Evolutionary conservation across 2,113 vertebrate species (phyloP), one percentile per base, ranked within the genome.

Genomic region (Campylomormyrus numenius): DNA sequence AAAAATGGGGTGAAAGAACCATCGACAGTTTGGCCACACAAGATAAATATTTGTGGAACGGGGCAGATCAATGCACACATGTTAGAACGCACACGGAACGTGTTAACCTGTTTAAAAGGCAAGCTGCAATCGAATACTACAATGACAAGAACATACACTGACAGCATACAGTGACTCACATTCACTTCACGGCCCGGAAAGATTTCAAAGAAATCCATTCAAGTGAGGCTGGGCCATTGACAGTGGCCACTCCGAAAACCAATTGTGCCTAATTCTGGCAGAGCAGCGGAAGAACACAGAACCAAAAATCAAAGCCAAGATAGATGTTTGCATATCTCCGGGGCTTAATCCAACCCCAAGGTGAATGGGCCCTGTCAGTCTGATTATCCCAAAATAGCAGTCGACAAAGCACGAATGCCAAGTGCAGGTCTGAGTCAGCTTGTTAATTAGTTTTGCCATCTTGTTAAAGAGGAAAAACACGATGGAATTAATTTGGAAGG

Each of bases 381-480:
- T 27, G 90, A 88, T 90, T 83, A 88, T 70, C 58, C 48, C n/a
- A 49, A 88, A 87, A 80, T 50, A 87, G 66, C 42, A 74, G 87
- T 50, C 42, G 50, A 52, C 90, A 70, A 88, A 56, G 58, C 46
- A 46, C 7, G 86, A 46, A 53, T 21, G 56, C 24, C 86, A 56
- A 90, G 62, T 66, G 17, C 42, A 46, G 87, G 85, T 80, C 86
- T 90, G 56, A 66, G 49, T 70, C 90, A 80, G 90, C 85, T 88
- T 88, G 86, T 89, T 88, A 88, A 90, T 90, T 89, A 58, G 87
- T 84, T 83, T 85, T 53, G n/a, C 77, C 70, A 85, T 90, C 87
- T 88, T 85, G 87, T 90, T 90, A 88, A 90, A 88, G 87, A 87
- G 87, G 80, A 84, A 77, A 74, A 88, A 88, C 42, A 88, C 39